Conservation (phyloP, 2,888 invertebrate species). For the Proisotoma minuta region DNA sequence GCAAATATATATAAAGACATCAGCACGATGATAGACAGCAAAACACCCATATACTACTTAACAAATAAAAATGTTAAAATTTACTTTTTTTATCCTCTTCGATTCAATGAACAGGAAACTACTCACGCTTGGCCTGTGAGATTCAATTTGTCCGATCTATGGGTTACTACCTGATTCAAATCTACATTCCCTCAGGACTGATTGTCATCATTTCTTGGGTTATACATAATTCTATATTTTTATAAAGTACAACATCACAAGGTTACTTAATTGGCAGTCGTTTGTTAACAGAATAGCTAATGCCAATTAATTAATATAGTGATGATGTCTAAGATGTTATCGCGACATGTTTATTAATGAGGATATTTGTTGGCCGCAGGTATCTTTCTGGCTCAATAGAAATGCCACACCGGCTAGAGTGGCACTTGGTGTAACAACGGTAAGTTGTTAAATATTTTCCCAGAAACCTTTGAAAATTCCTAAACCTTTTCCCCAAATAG, state of each 20-base stretch:
- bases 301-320: too few species aligned
- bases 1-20: too few species aligned
- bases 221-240: too few species aligned
- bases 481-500: constrained; percentile 20
- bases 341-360: too few species aligned
- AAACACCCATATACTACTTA: not conserved
- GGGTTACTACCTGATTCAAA: constrained; percentile 98
- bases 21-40: too few species aligned
- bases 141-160: constrained; percentile 95
- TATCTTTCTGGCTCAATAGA: constrained; percentile 91
- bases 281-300: too few species aligned
- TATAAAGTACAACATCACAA: too few species aligned
- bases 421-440: constrained; percentile 88
- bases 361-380: too few species aligned
- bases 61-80: constrained; percentile 1
- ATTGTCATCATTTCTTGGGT: constrained; percentile 36
- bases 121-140: constrained; percentile 91
- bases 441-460: constrained; percentile 30
- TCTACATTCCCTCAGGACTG: constrained; percentile 88
- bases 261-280: too few species aligned
- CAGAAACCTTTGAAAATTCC: too few species aligned
- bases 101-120: constrained; percentile 70
- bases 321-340: too few species aligned
- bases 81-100: not conserved
- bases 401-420: constrained; percentile 92